phyloP scores from a whole-genome alignment of 2,888 invertebrate species.

The Liodrosophila aerea region DNA sequence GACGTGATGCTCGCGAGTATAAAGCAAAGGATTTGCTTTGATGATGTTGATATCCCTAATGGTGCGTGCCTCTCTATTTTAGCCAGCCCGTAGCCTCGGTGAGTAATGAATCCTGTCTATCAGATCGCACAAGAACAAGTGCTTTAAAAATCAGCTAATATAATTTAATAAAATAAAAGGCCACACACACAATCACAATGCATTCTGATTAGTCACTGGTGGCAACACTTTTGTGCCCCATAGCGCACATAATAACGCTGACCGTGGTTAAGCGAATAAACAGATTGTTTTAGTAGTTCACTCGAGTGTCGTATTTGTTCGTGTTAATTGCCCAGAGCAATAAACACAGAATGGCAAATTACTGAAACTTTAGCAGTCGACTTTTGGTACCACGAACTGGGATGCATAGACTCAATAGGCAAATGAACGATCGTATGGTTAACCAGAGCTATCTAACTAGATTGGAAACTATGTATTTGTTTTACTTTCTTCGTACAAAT shows the following conservation, averaged over 20 bases:
- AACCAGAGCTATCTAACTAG: not conserved
- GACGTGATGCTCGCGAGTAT: slow-evolving; percentile 54
- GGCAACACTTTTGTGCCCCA: slow-evolving; percentile 13
- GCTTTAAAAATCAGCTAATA: slow-evolving; percentile 48
- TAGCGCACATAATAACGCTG: slow-evolving; percentile 31
- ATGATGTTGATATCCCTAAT: slow-evolving; percentile 77
- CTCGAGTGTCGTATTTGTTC: slow-evolving; percentile 48
- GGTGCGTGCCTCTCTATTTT: slow-evolving; percentile 51
- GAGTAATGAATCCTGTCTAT: slow-evolving; percentile 64
- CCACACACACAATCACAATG: slow-evolving; percentile 40
- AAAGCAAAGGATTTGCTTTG: slow-evolving; percentile 77
- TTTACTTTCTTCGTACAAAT: too few relatives aligned
- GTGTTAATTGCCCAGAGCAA: slow-evolving; percentile 44
- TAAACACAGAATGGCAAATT: not conserved
- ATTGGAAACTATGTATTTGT: too few relatives aligned
- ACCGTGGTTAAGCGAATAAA: slow-evolving; percentile 12
- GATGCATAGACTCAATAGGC: too few relatives aligned
- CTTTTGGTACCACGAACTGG: too few relatives aligned
- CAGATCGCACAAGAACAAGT: not conserved
- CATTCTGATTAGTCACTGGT: slow-evolving; percentile 61
- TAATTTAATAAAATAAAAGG: slow-evolving; percentile 35
- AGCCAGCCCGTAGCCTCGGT: too few relatives aligned
- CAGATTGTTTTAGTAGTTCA: slow-evolving; percentile 6
- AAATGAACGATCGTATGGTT: not conserved
- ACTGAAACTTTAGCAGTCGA: not conserved